Conservation (phyloP, 2,888 invertebrate species). For the Aspidiotus rigidus region DNA sequence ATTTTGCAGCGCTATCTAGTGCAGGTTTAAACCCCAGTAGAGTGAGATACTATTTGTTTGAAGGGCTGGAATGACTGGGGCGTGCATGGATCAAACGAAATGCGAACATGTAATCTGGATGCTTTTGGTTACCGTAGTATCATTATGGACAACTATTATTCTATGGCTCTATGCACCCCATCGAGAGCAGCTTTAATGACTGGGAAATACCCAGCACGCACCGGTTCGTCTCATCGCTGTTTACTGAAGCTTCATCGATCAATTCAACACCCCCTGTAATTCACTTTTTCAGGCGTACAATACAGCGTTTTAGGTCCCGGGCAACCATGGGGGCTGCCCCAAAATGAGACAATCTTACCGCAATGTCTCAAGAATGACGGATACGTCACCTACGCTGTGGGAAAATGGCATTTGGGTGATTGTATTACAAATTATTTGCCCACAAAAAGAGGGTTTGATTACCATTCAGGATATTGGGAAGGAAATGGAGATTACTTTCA, state of each 20-base stretch:
- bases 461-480: conserved; percentile 75
- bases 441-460: conserved; percentile 63
- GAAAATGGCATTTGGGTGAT: conserved; percentile 51
- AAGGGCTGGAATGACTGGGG: conserved; percentile 52
- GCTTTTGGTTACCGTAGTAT: conserved; percentile 48
- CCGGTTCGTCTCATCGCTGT: conserved; percentile 40
- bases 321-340: conserved; percentile 48
- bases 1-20: too few species aligned
- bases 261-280: too few species aligned
- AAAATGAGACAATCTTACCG: conserved; percentile 47
- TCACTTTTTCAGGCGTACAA: conserved; percentile 45
- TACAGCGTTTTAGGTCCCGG: conserved; percentile 47
- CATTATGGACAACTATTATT: conserved; percentile 49
- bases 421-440: conserved; percentile 54
- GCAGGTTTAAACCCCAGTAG: too few species aligned
- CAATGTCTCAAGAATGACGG: conserved; percentile 46
- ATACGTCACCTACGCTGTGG: conserved; percentile 48
- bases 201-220: conserved; percentile 48
- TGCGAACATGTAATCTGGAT: conserved; percentile 51
- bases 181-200: conserved; percentile 48
- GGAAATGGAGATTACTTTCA: conserved; percentile 78
- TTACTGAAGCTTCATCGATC: too few species aligned
- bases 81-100: conserved; percentile 49
- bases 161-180: conserved; percentile 49
- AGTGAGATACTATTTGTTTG: too few species aligned